phyloP scores from a whole-genome alignment of 2,888 invertebrate genomes.

The Pristionchus exspectatus region DNA sequence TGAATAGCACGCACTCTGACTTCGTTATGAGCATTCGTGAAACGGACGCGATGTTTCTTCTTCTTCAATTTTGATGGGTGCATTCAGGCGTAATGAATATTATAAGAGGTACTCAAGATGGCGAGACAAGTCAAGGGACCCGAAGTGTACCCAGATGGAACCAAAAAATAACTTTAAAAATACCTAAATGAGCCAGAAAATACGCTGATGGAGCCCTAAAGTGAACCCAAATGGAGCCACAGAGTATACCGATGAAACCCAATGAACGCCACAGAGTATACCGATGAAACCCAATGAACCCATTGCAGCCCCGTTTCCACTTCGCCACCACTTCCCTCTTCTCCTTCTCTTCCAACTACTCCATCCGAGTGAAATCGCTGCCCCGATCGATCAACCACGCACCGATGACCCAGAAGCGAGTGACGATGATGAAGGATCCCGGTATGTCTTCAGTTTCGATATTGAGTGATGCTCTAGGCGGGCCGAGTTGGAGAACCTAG shows the following conservation, averaged over 20 bases:
- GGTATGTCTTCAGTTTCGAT: constrained; percentile 56
- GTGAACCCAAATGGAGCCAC: background rate
- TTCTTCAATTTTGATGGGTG: background rate
- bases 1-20: constrained; percentile 2
- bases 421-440: constrained; percentile 75
- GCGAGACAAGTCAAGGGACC: background rate
- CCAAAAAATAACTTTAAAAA: background rate
- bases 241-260: background rate
- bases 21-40: background rate
- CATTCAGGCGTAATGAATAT: background rate
- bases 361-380: constrained; percentile 67
- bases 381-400: constrained; percentile 61
- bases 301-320: constrained; percentile 76
- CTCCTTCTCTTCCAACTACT: constrained; percentile 70
- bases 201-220: background rate
- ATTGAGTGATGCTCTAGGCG: background rate
- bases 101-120: background rate
- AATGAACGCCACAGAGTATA: background rate
- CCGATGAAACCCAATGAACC: background rate
- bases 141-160: background rate
- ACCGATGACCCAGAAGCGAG: constrained; percentile 61
- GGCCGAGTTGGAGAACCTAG: background rate
- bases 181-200: no score
- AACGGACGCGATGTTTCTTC: background rate
- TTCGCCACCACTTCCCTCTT: constrained; percentile 75